phyloP scores from a whole-genome alignment of 2,888 invertebrate genomes.

The Drosophila mulleri region DNA sequence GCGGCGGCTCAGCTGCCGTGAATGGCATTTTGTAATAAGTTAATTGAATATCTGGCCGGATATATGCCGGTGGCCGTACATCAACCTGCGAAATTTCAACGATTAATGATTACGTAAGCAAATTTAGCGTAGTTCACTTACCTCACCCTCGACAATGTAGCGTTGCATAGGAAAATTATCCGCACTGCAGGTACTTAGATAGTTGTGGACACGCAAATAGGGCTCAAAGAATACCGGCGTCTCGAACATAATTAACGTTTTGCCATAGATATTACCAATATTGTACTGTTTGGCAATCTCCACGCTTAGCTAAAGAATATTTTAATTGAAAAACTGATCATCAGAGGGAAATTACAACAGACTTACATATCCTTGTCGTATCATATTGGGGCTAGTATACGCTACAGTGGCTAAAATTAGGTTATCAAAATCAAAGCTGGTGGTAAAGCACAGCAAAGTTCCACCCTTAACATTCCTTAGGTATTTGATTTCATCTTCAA shows the following conservation, averaged over 20 bases:
- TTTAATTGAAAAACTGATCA: not conserved
- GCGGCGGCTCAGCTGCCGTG: conserved; percentile 83
- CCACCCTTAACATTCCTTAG: conserved; percentile 85
- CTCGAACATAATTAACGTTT: conserved; percentile 89
- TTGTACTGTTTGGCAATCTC: conserved; percentile 82
- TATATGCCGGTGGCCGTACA: conserved; percentile 82
- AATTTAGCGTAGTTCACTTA: conserved; percentile 57
- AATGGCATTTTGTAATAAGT: conserved; percentile 63
- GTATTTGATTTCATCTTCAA: not conserved
- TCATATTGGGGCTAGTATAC: conserved; percentile 86
- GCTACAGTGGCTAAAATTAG: conserved; percentile 90
- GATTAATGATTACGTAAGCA: not conserved
- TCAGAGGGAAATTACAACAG: not conserved
- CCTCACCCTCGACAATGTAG: conserved; percentile 88
- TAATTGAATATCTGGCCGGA: conserved; percentile 71
- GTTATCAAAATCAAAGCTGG: conserved; percentile 88
- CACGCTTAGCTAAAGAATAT: conserved; percentile 75
- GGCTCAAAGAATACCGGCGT: conserved; percentile 93
- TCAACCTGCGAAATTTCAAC: conserved; percentile 18
- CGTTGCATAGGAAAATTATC: conserved; percentile 88
- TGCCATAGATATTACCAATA: conserved; percentile 79
- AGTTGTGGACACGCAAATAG: conserved; percentile 90
- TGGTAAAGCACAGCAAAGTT: conserved; percentile 90
- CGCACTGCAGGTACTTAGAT: conserved; percentile 87
- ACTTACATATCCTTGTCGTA: conserved; percentile 87